A percentile compares a stretch with the other conserved stretches of the same genome.
Conservation (phyloP, 1,140 invertebrate species). For the Trachymyrmex septentrionalis region DNA sequence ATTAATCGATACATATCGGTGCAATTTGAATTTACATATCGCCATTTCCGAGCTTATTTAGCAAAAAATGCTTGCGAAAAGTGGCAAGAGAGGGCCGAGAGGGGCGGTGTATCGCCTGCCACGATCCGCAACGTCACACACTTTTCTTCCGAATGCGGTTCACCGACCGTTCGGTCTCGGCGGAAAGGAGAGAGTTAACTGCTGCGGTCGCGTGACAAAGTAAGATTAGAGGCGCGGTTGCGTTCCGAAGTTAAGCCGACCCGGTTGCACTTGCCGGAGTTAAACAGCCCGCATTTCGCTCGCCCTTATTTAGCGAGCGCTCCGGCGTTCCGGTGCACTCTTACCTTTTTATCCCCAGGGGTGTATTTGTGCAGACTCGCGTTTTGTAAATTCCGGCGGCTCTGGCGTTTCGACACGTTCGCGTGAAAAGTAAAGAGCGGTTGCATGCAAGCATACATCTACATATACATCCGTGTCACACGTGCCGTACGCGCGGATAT, state of each 20-base stretch:
- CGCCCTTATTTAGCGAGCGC: conserved; percentile 40
- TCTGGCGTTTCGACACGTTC: conserved; percentile 31
- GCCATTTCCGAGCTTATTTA: not conserved
- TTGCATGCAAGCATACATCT: not conserved
- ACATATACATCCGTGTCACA: not conserved
- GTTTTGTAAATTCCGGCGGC: conserved; percentile 12
- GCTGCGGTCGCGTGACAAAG: conserved; percentile 57
- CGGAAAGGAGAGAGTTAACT: conserved; percentile 39
- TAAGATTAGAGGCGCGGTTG: conserved; percentile 59
- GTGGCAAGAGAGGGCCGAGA: not conserved
- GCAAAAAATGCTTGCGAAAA: not conserved
- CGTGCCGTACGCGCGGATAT: not conserved
- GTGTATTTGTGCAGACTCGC: conserved; percentile 28
- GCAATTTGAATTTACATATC: not conserved
- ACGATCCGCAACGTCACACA: not conserved
- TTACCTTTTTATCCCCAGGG: not conserved
- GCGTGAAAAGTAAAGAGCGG: not conserved
- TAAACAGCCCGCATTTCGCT: conserved; percentile 55
- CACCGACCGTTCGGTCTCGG: conserved; percentile 23
- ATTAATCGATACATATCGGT: conserved; percentile 31
- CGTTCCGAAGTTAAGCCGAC: conserved; percentile 60
- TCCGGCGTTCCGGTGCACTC: conserved; percentile 24
- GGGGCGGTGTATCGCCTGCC: not conserved
- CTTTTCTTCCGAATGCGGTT: conserved; percentile 18
- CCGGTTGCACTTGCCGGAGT: conserved; percentile 44